phyloP scores from a whole-genome alignment of 2,888 invertebrate species.

The Synanthedon andrenaeformis region DNA sequence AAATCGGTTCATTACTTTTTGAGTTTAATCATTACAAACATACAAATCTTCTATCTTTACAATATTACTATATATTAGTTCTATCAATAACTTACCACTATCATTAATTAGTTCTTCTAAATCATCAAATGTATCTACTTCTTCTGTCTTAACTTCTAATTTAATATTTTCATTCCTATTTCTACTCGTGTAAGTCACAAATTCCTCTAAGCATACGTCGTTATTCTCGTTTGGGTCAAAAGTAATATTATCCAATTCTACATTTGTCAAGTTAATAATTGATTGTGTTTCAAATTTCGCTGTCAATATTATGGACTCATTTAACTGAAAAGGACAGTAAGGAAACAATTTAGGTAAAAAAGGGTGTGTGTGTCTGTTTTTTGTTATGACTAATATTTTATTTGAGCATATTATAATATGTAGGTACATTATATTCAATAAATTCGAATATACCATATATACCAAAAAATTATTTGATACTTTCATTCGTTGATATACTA shows the following conservation, averaged over 20 bases:
- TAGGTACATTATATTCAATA: too few species aligned
- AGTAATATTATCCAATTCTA: not conserved
- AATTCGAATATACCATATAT: too few species aligned
- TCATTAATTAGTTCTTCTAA: constrained; percentile 26
- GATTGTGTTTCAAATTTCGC: constrained; percentile 12
- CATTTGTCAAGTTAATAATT: constrained; percentile 15
- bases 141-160: constrained; percentile 30
- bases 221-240: not conserved
- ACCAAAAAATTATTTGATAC: too few species aligned
- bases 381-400: too few species aligned
- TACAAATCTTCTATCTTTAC: too few species aligned
- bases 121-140: constrained; percentile 16
- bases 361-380: too few species aligned
- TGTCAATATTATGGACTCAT: not conserved
- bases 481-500: too few species aligned
- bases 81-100: constrained; percentile 16
- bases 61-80: too few species aligned
- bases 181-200: not conserved
- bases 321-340: not conserved
- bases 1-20: too few species aligned
- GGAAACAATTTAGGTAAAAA: too few species aligned
- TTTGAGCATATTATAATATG: too few species aligned
- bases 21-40: too few species aligned
- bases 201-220: not conserved
- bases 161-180: constrained; percentile 20